A percentile compares a stretch with the other conserved stretches of the same genome.
phyloP scores from a whole-genome alignment of 2,888 invertebrate species.

The Sesia bembeciformis region DNA sequence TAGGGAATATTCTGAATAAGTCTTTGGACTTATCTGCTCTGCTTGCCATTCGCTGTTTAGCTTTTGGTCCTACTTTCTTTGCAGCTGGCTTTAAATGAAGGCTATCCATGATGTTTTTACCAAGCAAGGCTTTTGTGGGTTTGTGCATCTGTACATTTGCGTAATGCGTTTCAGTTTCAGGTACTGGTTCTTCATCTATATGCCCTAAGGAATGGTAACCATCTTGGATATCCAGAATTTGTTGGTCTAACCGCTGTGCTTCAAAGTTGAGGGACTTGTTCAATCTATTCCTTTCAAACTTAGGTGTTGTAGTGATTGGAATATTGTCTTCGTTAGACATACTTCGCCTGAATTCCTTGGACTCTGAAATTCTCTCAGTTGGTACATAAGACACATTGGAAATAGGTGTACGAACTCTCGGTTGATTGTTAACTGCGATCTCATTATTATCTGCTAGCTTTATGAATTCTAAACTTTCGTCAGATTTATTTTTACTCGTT shows the following conservation, averaged over 20 bases:
- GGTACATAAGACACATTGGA: slow-evolving; percentile 58
- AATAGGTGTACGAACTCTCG: slow-evolving; percentile 64
- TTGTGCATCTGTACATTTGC: slow-evolving; percentile 45
- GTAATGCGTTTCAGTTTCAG: slow-evolving; percentile 24
- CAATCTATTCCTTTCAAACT: slow-evolving; percentile 63
- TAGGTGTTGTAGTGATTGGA: slow-evolving; percentile 49
- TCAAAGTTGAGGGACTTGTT: slow-evolving; percentile 68
- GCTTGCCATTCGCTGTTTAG: slow-evolving; percentile 52
- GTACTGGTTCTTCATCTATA: slow-evolving; percentile 50
- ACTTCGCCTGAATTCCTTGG: slow-evolving; percentile 51
- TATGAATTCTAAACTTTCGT: slow-evolving; percentile 63
- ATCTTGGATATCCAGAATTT: slow-evolving; percentile 66
- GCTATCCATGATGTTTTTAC: slow-evolving; percentile 67
- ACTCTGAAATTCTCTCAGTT: slow-evolving; percentile 43
- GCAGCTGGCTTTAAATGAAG: slow-evolving; percentile 54
- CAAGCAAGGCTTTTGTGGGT: slow-evolving; percentile 55
- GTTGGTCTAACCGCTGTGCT: slow-evolving; percentile 62
- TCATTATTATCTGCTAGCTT: slow-evolving; percentile 61
- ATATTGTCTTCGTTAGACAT: slow-evolving; percentile 50
- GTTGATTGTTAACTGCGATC: slow-evolving; percentile 66
- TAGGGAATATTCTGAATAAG: slow-evolving; percentile 52
- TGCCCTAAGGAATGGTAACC: slow-evolving; percentile 63
- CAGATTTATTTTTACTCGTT: slow-evolving; percentile 55
- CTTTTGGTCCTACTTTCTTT: slow-evolving; percentile 60
- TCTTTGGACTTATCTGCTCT: slow-evolving; percentile 50